Percentiles rank a stretch among this genome's conserved stretches.
These are phyloP conservation scores for Paramuricea clavata DNA, from an alignment of 92 coral and sea anemone genomes.

Conservation along the genomic window DNA sequence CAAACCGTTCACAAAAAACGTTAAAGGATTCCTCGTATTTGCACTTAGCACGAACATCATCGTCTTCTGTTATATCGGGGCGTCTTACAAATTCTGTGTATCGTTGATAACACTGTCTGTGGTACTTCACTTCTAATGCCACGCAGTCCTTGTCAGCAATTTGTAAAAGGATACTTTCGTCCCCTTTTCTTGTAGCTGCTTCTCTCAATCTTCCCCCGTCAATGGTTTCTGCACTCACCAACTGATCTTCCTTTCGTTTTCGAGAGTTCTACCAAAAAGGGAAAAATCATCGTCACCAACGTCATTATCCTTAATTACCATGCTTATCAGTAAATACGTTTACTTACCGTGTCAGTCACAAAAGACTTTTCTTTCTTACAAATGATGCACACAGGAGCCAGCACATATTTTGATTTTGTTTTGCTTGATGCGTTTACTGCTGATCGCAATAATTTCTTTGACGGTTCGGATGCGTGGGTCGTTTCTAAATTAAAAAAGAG, in stretches of 20 bases:
- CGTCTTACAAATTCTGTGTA: constrained; percentile 39
- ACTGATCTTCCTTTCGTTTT: too few species aligned
- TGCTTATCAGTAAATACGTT: not conserved
- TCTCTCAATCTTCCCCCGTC: constrained; percentile 58
- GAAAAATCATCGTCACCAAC: constrained; percentile 10
- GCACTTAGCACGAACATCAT: not conserved
- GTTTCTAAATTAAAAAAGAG: not conserved
- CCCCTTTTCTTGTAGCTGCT: constrained; percentile 62
- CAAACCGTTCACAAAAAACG: too few species aligned
- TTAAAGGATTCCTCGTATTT: too few species aligned
- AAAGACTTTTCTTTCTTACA: constrained; percentile 7
- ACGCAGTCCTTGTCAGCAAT: too few species aligned
- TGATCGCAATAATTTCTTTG: too few species aligned
- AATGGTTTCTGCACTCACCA: too few species aligned
- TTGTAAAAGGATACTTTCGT: too few species aligned
- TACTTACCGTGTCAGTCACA: constrained; percentile 14
- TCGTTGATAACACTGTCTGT: constrained; percentile 51
- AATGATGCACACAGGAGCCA: constrained; percentile 9
- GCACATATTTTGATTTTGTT: constrained; percentile 14
- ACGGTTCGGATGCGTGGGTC: too few species aligned
- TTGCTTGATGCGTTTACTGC: not conserved
- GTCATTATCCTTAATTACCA: not conserved
- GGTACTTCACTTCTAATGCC: constrained; percentile 58
- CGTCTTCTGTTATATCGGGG: constrained; percentile 17
- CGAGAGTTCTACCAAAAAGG: too few species aligned